Evolutionary conservation across 2,888 invertebrate genomes (phyloP), one percentile per base, ranked within the genome.

Genomic region (Drosophila emarginata): DNA sequence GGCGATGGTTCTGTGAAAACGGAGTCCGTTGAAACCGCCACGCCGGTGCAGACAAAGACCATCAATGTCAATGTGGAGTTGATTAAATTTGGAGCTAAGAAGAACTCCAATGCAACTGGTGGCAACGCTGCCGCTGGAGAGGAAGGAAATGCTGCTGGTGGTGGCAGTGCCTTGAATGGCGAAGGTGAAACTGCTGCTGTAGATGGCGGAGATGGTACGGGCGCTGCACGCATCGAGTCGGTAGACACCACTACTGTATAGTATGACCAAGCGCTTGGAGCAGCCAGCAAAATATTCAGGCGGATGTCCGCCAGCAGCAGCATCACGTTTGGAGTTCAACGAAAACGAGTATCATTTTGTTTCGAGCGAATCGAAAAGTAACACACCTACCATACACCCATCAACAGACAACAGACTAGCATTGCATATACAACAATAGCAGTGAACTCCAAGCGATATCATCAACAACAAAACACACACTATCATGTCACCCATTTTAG

Each of bases 201-300:
- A 32, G 76, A 64, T 28, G 81, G 65, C 51, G 87, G 79, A 12
- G 80, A 77, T 39, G 86, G 85, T 57, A 77, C 76, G 62, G 77
- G 78, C 67, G 79, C 80, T 65, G 77, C 87, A 75, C 90, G 91
- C 74, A 89, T 91, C 73, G 91, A 91, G 79, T 88, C 91, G 61
- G 91, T 91, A 69, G 90, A 91, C 79, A 91, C 92, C 66, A 91
- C 91, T 78, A 89, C 91, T 77, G 92, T 91, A 89, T 91, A 92
- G 91, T 91, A 91, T 90, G 90, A 91, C 77, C 72, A 72, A 67
- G 64, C 61, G 37, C 57, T 56, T 70, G 83, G 87, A 68, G 88
- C 89, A 89, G 91, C 91, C 90, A 80, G 89, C 67, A 86, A 90
- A 90, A 83, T 90, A 89, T 90, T 90, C 62, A 84, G 85, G 86